These are phyloP conservation scores for Rhabdomys pumilio DNA, from an alignment of 2,797 vertebrate species.

Conservation along the genomic window DNA sequence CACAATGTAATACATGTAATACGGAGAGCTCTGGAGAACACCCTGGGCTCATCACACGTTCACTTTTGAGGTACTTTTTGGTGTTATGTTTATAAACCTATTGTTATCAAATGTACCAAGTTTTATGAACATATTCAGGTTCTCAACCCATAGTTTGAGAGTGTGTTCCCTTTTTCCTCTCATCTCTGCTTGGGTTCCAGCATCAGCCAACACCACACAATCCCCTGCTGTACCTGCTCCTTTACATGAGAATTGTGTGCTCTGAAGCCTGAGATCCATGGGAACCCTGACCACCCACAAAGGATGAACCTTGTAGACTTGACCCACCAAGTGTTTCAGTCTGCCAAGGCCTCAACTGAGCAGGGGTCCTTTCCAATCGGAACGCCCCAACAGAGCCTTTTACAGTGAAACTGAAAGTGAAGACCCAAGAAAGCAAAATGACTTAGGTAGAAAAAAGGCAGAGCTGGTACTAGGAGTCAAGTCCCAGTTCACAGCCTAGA, in stretches of 20 bases:
- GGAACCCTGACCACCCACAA: not conserved
- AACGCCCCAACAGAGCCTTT: constrained; percentile 30
- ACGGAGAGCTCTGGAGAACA: not conserved
- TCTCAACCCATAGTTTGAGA: not conserved
- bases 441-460: not conserved
- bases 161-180: not conserved
- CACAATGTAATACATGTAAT: too few relatives aligned
- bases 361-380: not conserved
- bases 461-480: not conserved
- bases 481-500: not conserved
- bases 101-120: not conserved
- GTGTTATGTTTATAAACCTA: not conserved
- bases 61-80: not conserved
- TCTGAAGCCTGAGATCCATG: not conserved
- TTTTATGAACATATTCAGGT: not conserved
- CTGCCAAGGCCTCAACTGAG: not conserved
- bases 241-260: not conserved
- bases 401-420: not conserved
- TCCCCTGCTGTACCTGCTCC: not conserved
- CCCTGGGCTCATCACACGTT: not conserved
- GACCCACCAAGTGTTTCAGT: not conserved
- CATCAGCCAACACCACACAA: not conserved
- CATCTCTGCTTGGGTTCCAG: not conserved
- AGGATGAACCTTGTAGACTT: not conserved
- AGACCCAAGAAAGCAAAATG: constrained; percentile 4